A percentile compares a stretch with the other conserved stretches of the same genome.
Evolutionary conservation across 2,797 vertebrate genomes (phyloP).

Genomic region (Schizothorax lantsangensis): DNA sequence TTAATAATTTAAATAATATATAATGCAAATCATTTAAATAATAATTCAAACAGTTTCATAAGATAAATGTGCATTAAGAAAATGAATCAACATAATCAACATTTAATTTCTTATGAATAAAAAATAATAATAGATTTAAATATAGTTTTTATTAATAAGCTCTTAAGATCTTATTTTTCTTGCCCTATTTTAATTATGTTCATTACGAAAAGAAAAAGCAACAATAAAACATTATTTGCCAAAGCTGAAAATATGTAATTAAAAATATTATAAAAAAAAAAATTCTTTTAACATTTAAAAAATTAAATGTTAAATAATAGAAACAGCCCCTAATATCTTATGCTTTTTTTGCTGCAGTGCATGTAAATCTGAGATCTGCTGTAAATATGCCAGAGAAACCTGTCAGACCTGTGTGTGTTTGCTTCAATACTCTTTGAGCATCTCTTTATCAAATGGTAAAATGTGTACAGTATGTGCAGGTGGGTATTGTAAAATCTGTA

Average conservation of each 20-base stretch:
- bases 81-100: not conserved
- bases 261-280: no score
- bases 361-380: not conserved
- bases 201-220: not conserved
- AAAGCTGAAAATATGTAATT: no score
- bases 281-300: no score
- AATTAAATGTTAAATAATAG: not conserved
- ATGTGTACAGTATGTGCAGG: not conserved
- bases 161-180: not conserved
- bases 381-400: not conserved
- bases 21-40: not conserved
- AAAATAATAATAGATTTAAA: no score
- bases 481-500: slow-evolving; percentile 57
- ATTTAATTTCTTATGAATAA: no score
- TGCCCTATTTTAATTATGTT: not conserved
- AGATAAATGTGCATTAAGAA: not conserved
- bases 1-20: not conserved
- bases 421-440: not conserved
- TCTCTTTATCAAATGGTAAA: not conserved
- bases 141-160: no score
- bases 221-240: no score
- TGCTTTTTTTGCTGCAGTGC: no score
- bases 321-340: not conserved
- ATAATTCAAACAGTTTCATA: not conserved
- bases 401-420: not conserved